A percentile compares a stretch with the other conserved stretches of the same genome.
Evolutionary conservation across 2,888 invertebrate species (phyloP).

Genomic region (Agrotis exclamationis): DNA sequence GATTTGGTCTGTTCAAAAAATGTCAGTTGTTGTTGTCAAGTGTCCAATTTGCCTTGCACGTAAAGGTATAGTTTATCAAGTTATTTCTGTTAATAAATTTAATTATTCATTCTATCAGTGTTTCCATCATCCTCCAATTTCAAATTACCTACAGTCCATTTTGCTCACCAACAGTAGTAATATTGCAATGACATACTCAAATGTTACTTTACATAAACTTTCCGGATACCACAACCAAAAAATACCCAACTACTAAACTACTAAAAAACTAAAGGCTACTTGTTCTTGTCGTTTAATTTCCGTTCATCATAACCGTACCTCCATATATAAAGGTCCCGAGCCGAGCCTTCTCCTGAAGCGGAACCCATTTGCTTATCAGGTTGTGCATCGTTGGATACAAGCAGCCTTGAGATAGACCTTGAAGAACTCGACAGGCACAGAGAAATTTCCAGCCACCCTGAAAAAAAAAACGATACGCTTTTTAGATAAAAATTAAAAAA

Average conservation of each 20-base stretch:
- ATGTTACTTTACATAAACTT: not conserved
- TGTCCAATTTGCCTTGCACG: too few relatives aligned
- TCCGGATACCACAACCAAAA: not conserved
- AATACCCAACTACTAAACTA: not conserved
- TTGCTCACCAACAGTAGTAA: too few relatives aligned
- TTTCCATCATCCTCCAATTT: too few relatives aligned
- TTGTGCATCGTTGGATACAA: constrained; percentile 93
- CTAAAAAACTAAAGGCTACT: not conserved
- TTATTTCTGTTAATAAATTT: too few relatives aligned
- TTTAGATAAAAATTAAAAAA: too few relatives aligned
- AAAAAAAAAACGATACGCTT: constrained; percentile 52
- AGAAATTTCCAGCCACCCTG: constrained; percentile 92
- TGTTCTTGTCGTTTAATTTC: constrained; percentile 32
- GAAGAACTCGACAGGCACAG: constrained; percentile 93
- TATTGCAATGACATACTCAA: not conserved
- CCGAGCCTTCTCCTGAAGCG: constrained; percentile 88
- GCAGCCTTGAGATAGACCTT: constrained; percentile 94
- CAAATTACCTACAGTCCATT: too few relatives aligned
- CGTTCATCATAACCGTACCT: constrained; percentile 47
- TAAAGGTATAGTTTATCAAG: too few relatives aligned
- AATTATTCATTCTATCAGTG: too few relatives aligned
- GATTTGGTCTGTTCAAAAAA: too few relatives aligned
- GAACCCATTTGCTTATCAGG: constrained; percentile 94
- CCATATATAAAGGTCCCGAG: constrained; percentile 44
- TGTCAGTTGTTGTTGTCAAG: too few relatives aligned